Conservation (phyloP, 2,888 invertebrate genomes). For the Cataglyphis altisquamis region DNA sequence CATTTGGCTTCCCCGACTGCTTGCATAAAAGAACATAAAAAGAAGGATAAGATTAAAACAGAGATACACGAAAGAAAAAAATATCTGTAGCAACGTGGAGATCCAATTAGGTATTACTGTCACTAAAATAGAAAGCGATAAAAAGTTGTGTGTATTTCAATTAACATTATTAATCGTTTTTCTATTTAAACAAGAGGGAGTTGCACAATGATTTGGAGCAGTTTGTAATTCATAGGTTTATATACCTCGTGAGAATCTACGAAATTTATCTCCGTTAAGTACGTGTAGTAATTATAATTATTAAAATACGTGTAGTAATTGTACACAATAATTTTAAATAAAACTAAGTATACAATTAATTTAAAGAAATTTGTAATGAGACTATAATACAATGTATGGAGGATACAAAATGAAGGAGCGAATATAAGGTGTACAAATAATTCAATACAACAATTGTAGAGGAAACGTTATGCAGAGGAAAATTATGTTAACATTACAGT, state of each 20-base stretch:
- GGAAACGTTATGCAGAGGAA: slow-evolving; percentile 20
- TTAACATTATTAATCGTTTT: slow-evolving; percentile 11
- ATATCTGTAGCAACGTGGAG: slow-evolving; percentile 42
- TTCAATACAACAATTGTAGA: slow-evolving; percentile 34
- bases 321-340: neutral
- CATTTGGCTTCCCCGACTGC: slow-evolving; percentile 86
- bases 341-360: slow-evolving; percentile 7
- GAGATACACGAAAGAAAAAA: slow-evolving; percentile 58
- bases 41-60: slow-evolving; percentile 77
- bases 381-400: slow-evolving; percentile 51
- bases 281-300: neutral
- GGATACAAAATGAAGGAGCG: slow-evolving; percentile 59
- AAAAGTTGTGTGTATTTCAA: neutral
- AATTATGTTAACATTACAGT: slow-evolving; percentile 73
- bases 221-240: neutral
- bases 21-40: slow-evolving; percentile 82
- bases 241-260: neutral
- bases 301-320: neutral
- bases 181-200: neutral
- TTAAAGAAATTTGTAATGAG: slow-evolving; percentile 21
- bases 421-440: slow-evolving; percentile 52
- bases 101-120: slow-evolving; percentile 49
- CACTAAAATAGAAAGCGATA: slow-evolving; percentile 46
- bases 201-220: slow-evolving; percentile 18
- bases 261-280: neutral